Evolutionary conservation across 2,888 invertebrate genomes (phyloP).

Genomic region (Chloroclysta siterata): DNA sequence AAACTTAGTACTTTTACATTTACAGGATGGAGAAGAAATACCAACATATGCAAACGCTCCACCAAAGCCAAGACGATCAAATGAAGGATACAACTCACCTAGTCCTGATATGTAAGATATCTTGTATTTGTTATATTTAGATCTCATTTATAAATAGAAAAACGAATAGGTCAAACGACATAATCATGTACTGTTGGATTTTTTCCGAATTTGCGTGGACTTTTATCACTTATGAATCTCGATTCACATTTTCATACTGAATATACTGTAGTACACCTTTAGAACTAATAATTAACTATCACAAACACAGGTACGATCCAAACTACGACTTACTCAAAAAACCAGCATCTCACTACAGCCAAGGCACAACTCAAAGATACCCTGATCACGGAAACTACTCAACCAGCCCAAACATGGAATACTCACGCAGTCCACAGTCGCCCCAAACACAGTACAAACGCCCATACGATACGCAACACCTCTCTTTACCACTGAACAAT

Average conservation of each 20-base stretch:
- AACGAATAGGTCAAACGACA: background rate
- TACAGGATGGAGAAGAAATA: conserved; percentile 72
- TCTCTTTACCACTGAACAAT: conserved; percentile 77
- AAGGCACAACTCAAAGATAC: conserved; percentile 74
- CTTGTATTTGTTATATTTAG: background rate
- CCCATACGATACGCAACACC: conserved; percentile 76
- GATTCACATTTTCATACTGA: background rate
- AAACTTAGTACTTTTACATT: conserved; percentile 1
- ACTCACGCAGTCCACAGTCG: conserved; percentile 80
- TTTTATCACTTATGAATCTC: background rate
- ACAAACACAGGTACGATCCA: conserved; percentile 78
- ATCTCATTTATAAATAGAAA: no score
- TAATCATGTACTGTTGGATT: background rate
- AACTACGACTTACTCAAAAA: conserved; percentile 83
- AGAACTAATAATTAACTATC: conserved; percentile 26
- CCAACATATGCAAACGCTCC: conserved; percentile 95
- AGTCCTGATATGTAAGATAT: conserved; percentile 87
- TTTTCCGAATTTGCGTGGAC: no score
- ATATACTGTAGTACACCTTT: conserved; percentile 20
- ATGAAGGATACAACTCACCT: conserved; percentile 90
- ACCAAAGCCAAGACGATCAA: conserved; percentile 93
- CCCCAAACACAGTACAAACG: conserved; percentile 72
- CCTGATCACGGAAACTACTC: conserved; percentile 72
- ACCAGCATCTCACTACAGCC: conserved; percentile 81
- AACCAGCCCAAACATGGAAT: conserved; percentile 76